Evolutionary conservation across 1,140 invertebrate species (phyloP).

Genomic region (Ladona fulva): DNA sequence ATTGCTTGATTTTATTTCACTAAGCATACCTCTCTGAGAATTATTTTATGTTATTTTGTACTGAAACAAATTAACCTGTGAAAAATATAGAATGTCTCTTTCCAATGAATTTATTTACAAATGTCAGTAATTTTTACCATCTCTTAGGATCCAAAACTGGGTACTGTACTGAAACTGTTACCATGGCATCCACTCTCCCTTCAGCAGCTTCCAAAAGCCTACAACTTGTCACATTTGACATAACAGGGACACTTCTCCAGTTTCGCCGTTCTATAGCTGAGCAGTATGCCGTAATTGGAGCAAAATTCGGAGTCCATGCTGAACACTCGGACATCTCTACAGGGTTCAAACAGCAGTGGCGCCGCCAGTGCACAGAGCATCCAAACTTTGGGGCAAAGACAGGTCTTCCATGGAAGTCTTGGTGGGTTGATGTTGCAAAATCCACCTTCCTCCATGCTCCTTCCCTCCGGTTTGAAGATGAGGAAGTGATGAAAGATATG

Average conservation of each 20-base stretch:
- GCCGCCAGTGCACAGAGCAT: constrained; percentile 50
- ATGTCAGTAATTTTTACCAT: too few relatives aligned
- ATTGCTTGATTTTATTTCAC: too few relatives aligned
- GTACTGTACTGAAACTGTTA: too few relatives aligned
- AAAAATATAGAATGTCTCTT: too few relatives aligned
- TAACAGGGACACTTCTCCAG: constrained; percentile 72
- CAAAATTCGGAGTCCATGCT: constrained; percentile 53
- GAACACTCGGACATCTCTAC: constrained; percentile 47
- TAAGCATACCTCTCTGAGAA: too few relatives aligned
- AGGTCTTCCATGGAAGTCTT: constrained; percentile 62
- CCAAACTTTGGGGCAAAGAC: constrained; percentile 68
- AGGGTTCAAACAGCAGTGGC: constrained; percentile 55
- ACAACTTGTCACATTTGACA: constrained; percentile 74
- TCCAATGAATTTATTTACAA: too few relatives aligned
- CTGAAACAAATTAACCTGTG: too few relatives aligned
- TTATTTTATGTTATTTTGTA: too few relatives aligned
- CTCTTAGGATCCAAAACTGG: too few relatives aligned
- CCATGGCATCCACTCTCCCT: background rate
- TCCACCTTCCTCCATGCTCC: background rate
- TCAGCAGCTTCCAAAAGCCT: constrained; percentile 31
- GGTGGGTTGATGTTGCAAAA: constrained; percentile 60
- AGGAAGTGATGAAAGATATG: constrained; percentile 13
- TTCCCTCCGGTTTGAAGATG: background rate
- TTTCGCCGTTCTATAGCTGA: constrained; percentile 58
- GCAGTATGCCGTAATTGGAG: constrained; percentile 60